A percentile compares a stretch with the other conserved stretches of the same genome.
These are phyloP conservation scores for Pluvialis apricaria DNA, from an alignment of 2,113 vertebrate genomes.

Conservation along the genomic window DNA sequence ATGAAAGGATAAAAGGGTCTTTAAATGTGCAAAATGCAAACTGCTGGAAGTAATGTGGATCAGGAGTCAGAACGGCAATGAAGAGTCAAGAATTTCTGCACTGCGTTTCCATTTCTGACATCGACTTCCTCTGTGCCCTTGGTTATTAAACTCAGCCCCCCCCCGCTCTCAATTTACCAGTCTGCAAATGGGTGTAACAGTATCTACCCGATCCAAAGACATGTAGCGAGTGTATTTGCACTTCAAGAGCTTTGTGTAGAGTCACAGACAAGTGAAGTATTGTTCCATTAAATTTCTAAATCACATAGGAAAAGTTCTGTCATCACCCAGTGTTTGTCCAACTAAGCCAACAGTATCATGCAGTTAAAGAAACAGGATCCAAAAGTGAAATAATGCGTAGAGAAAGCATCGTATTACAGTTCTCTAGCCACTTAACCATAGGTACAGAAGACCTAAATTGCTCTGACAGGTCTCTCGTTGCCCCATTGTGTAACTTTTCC, in stretches of 20 bases:
- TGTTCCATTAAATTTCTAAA: neutral
- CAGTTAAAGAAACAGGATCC: neutral
- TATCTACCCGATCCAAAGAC: neutral
- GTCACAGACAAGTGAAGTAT: neutral
- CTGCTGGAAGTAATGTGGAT: neutral
- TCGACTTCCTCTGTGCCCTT: neutral
- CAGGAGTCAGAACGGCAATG: neutral
- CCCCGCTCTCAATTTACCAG: neutral
- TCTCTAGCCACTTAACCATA: neutral
- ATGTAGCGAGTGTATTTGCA: neutral
- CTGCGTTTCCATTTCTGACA: neutral
- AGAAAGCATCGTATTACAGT: neutral
- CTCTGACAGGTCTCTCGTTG: neutral
- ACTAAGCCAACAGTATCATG: rapidly evolving
- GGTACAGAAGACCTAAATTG: neutral
- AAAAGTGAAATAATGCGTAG: neutral
- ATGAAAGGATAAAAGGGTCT: conserved; percentile 46
- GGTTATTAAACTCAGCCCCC: neutral
- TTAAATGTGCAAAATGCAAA: conserved; percentile 20
- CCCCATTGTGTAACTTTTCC: neutral
- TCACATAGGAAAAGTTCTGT: neutral
- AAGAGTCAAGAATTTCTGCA: neutral
- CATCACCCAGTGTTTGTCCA: neutral
- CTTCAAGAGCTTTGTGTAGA: neutral
- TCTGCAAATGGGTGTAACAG: neutral